These are phyloP conservation scores for Andrena hattorfiana DNA, from an alignment of 2,888 invertebrate species.

Conservation along the genomic window DNA sequence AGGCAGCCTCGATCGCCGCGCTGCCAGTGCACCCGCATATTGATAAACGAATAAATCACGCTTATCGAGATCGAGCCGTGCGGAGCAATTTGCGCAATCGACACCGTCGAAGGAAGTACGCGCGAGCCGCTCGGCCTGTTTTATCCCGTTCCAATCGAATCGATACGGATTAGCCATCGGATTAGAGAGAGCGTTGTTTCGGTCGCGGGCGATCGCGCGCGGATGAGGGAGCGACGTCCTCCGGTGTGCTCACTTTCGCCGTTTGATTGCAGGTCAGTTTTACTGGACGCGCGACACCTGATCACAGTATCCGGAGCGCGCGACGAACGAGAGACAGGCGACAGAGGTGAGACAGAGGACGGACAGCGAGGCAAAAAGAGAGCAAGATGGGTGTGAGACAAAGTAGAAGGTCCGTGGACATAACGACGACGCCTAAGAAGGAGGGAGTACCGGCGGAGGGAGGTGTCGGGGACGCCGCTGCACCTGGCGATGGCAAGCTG, in stretches of 20 bases:
- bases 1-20: no score
- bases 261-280: conserved; percentile 67
- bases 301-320: conserved; percentile 46
- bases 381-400: conserved; percentile 93
- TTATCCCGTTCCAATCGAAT: background rate
- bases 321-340: conserved; percentile 29
- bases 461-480: conserved; percentile 85
- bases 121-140: background rate
- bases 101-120: background rate
- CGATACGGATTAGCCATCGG: background rate
- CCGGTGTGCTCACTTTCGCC: conserved; percentile 2
- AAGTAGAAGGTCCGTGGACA: conserved; percentile 95
- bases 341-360: conserved; percentile 50
- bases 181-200: background rate
- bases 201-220: no score
- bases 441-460: conserved; percentile 85
- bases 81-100: conserved; percentile 13
- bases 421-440: conserved; percentile 90
- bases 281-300: conserved; percentile 55
- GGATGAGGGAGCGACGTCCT: background rate
- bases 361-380: conserved; percentile 60
- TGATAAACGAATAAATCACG: conserved; percentile 41
- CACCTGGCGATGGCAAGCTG: conserved; percentile 87
- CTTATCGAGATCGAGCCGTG: conserved; percentile 37
- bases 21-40: conserved; percentile 15